Conservation (phyloP, 2,888 invertebrate species). For the Dastarcus helophoroides region DNA sequence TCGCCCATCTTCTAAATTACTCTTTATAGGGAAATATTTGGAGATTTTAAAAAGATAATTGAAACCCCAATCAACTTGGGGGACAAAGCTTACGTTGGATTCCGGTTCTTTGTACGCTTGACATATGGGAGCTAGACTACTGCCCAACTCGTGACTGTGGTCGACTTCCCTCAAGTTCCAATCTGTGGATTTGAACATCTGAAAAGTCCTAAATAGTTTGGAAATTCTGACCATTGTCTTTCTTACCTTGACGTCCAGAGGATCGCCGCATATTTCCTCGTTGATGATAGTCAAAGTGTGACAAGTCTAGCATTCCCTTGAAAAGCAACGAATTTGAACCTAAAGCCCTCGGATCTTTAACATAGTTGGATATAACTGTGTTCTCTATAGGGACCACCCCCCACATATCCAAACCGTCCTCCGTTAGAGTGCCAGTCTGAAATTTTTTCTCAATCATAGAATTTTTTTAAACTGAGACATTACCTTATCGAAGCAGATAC, state of each 20-base stretch:
- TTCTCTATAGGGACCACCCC: slow-evolving; percentile 60
- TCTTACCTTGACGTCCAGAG: slow-evolving; percentile 74
- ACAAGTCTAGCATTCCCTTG: slow-evolving; percentile 83
- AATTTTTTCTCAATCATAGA: too few species aligned
- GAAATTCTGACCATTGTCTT: slow-evolving; percentile 2
- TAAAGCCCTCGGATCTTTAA: slow-evolving; percentile 22
- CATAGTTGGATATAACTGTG: slow-evolving; percentile 18
- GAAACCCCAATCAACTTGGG: too few species aligned
- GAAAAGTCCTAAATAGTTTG: slow-evolving; percentile 16
- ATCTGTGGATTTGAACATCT: slow-evolving; percentile 90
- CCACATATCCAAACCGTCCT: slow-evolving; percentile 94
- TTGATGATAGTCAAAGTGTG: slow-evolving; percentile 86
- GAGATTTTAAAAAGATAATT: too few species aligned
- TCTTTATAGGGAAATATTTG: too few species aligned
- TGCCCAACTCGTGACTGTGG: not conserved
- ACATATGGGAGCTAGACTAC: not conserved
- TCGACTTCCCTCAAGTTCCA: slow-evolving; percentile 76
- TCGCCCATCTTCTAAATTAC: too few species aligned
- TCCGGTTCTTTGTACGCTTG: too few species aligned
- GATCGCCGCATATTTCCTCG: slow-evolving; percentile 79
- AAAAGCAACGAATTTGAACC: slow-evolving; percentile 20
- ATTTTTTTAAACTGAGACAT: too few species aligned
- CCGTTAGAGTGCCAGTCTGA: slow-evolving; percentile 90
- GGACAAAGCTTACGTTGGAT: too few species aligned
- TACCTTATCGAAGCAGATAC: slow-evolving; percentile 83